A percentile compares a stretch with the other conserved stretches of the same genome.
phyloP scores from a whole-genome alignment of 2,113 vertebrate species.

The Ondatra zibethicus region DNA sequence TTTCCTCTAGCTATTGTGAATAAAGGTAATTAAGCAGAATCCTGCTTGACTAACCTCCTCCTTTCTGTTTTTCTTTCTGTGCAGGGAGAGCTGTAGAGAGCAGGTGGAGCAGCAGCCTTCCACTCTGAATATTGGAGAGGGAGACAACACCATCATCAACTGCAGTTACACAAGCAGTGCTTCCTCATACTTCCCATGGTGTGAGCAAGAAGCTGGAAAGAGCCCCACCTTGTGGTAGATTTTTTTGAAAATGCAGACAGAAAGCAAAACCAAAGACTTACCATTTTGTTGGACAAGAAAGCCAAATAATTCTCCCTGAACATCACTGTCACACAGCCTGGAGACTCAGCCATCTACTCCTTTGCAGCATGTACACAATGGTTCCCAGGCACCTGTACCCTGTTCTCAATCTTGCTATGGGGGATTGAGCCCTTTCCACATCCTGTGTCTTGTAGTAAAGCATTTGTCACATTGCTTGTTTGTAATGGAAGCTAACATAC shows the following conservation, averaged over 20 bases:
- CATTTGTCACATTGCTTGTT: not conserved
- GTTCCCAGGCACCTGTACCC: not conserved
- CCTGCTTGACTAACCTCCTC: not conserved
- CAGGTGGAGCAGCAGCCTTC: constrained; percentile 12
- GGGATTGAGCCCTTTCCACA: not conserved
- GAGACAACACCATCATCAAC: not conserved
- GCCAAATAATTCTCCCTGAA: not conserved
- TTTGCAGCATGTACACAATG: not conserved
- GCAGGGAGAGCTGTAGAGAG: not conserved
- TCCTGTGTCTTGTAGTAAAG: not conserved
- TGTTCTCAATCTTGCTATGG: not conserved
- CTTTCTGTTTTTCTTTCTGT: not conserved
- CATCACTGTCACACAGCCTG: not conserved
- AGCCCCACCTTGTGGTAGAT: not conserved
- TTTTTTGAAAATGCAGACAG: not conserved
- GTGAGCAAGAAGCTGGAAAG: constrained; percentile 47
- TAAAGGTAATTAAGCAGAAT: not conserved
- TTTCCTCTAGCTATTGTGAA: not conserved
- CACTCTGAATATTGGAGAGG: not conserved
- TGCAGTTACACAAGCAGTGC: not conserved
- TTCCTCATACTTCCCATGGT: not conserved
- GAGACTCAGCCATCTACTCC: constrained; percentile 42
- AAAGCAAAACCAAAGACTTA: not conserved
- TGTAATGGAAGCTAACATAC: not conserved
- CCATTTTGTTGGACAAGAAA: not conserved